A percentile compares a stretch with the other conserved stretches of the same genome.
Conservation (phyloP, 2,797 vertebrate genomes). For the Labeo calbasu region DNA sequence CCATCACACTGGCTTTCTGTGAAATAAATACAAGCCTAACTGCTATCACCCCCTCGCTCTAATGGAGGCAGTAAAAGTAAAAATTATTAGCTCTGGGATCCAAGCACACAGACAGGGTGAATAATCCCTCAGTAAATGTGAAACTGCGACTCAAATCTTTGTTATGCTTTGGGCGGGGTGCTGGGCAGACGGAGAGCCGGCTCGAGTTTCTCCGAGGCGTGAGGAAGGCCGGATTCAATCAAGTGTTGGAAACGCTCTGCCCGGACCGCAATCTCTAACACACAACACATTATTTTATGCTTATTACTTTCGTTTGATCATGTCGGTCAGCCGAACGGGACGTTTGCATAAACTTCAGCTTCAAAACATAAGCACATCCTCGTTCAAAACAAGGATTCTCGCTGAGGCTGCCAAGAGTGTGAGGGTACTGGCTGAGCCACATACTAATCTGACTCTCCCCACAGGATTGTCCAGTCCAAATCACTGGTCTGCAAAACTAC, state of each 20-base stretch:
- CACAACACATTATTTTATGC: constrained; percentile 32
- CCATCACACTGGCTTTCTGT: constrained; percentile 13
- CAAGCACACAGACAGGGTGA: constrained; percentile 37
- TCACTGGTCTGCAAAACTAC: constrained; percentile 40
- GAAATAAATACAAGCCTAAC: constrained; percentile 37
- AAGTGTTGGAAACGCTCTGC: constrained; percentile 31
- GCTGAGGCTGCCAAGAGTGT: constrained; percentile 13
- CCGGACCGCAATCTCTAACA: constrained; percentile 17
- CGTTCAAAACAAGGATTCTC: constrained; percentile 10
- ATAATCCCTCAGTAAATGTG: constrained; percentile 66
- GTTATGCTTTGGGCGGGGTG: constrained; percentile 60
- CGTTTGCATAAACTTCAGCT: constrained; percentile 29
- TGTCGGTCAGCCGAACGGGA: constrained; percentile 22
- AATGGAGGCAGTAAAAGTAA: constrained; percentile 39
- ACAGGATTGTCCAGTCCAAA: constrained; percentile 43
- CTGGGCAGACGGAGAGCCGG: constrained; percentile 28
- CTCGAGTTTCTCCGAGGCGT: constrained; percentile 46
- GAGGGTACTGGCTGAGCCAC: constrained; percentile 38
- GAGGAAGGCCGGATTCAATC: constrained; percentile 50
- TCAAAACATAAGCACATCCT: constrained; percentile 24
- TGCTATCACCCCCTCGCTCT: constrained; percentile 31
- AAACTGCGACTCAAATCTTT: constrained; percentile 62
- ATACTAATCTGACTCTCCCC: constrained; percentile 46
- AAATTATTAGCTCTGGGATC: constrained; percentile 55
- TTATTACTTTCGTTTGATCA: constrained; percentile 27